Evolutionary conservation across 2,888 invertebrate genomes (phyloP).

Genomic region (Allacma fusca): DNA sequence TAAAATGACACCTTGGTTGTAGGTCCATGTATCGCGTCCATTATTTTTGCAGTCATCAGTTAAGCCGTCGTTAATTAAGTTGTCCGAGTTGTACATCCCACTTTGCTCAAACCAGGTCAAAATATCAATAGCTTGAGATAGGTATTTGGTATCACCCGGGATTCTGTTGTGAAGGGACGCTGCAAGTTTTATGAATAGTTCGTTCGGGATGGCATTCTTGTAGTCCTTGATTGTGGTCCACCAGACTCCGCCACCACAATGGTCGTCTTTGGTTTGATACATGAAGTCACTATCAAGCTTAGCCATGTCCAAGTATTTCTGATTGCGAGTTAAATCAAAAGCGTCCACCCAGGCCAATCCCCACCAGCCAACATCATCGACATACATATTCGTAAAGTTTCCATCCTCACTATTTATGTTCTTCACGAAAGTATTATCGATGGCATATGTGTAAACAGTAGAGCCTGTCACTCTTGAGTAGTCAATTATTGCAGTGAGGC

Average conservation of each 20-base stretch:
- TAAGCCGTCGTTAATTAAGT: conserved; percentile 57
- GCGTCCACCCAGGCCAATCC: conserved; percentile 56
- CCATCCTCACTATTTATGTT: conserved; percentile 46
- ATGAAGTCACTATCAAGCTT: conserved; percentile 53
- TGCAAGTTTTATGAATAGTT: conserved; percentile 54
- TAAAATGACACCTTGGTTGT: conserved; percentile 54
- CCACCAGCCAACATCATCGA: conserved; percentile 57
- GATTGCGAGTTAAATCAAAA: conserved; percentile 55
- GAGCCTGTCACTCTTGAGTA: conserved; percentile 50
- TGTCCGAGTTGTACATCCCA: conserved; percentile 56
- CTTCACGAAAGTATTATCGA: conserved; percentile 42
- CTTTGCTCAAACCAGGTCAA: conserved; percentile 55
- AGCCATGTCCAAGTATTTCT: conserved; percentile 58
- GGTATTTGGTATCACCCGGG: conserved; percentile 54
- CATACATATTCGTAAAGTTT: conserved; percentile 35
- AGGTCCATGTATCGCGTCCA: conserved; percentile 53
- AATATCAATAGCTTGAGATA: conserved; percentile 51
- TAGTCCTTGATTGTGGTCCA: conserved; percentile 56
- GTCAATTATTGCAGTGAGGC: conserved; percentile 56
- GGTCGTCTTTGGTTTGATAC: conserved; percentile 52
- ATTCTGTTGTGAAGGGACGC: conserved; percentile 55
- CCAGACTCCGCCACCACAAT: conserved; percentile 60
- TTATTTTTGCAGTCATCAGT: conserved; percentile 53
- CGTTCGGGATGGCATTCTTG: conserved; percentile 60
- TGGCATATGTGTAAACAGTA: conserved; percentile 49